Evolutionary conservation across 2,888 invertebrate species (phyloP).

Genomic region (Coronaproctus castanopsis): DNA sequence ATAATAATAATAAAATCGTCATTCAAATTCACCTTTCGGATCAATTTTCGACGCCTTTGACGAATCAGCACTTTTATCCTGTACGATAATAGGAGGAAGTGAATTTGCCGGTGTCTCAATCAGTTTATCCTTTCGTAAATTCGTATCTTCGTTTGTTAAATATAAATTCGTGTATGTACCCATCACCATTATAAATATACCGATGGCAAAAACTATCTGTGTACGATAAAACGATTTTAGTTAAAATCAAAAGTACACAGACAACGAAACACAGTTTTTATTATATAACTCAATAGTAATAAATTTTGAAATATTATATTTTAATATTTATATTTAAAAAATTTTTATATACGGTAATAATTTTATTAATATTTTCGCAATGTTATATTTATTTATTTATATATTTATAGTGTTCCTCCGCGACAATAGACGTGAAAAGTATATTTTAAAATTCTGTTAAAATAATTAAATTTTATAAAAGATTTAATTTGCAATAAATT

Average conservation of each 20-base stretch:
- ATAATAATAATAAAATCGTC: not conserved
- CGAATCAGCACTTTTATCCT: not conserved
- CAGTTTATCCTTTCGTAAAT: slow-evolving; percentile 16
- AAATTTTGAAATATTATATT: not conserved
- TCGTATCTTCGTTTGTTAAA: slow-evolving; percentile 40
- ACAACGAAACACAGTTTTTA: not conserved
- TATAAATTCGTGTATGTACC: slow-evolving; percentile 77
- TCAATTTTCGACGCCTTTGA: not conserved
- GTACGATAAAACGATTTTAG: slow-evolving; percentile 20
- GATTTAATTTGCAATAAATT: too few species aligned
- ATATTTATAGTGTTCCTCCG: too few species aligned
- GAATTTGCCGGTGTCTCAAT: not conserved
- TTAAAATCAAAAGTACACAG: not conserved
- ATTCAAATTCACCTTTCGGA: not conserved
- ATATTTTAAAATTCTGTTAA: too few species aligned
- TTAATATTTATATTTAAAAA: not conserved
- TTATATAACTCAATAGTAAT: not conserved
- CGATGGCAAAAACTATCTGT: slow-evolving; percentile 56
- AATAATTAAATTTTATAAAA: too few species aligned
- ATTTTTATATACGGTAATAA: not conserved
- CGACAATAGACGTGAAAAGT: too few species aligned
- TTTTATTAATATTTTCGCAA: too few species aligned
- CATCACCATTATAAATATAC: slow-evolving; percentile 67
- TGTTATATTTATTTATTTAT: too few species aligned
- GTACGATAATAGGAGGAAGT: not conserved